Percentiles rank a stretch among this genome's conserved stretches.
These are phyloP conservation scores for Phycodurus eques DNA, from an alignment of 2,113 vertebrate genomes.

Conservation along the genomic window DNA sequence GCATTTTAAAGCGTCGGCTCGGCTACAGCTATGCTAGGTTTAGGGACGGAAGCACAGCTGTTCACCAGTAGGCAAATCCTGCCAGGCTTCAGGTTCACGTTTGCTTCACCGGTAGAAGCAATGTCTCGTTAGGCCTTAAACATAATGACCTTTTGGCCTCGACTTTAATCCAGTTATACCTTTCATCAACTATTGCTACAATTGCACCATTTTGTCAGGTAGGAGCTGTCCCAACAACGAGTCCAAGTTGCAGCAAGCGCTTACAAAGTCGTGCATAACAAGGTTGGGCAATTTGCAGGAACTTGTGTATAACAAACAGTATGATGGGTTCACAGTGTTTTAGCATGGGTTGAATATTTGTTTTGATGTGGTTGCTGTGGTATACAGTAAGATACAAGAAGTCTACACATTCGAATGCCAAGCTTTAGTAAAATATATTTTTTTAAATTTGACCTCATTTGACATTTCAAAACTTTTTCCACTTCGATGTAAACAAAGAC, in stretches of 20 bases:
- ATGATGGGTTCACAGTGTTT: not conserved
- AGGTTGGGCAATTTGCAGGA: not conserved
- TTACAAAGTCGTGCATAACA: not conserved
- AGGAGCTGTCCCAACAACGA: not conserved
- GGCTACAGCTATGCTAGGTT: slow-evolving; percentile 9
- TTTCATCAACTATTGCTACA: too few species aligned
- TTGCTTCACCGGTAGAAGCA: not conserved
- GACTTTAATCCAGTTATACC: not conserved
- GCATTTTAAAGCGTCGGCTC: not conserved
- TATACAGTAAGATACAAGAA: not conserved
- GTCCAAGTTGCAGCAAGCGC: not conserved
- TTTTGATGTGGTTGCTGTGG: not conserved
- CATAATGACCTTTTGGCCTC: not conserved
- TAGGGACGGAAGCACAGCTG: slow-evolving; percentile 5
- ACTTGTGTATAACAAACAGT: not conserved
- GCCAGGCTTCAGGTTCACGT: not conserved
- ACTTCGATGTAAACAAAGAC: not conserved
- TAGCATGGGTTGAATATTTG: not conserved
- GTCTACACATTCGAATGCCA: not conserved
- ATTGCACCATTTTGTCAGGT: not conserved
- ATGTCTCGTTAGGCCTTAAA: not conserved
- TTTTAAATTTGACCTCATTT: too few species aligned
- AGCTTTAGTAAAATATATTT: too few species aligned
- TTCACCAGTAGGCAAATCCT: not conserved
- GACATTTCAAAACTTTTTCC: too few species aligned